These are phyloP conservation scores for Gambusia holbrooki DNA, from an alignment of 2,113 vertebrate species.

Conservation along the genomic window DNA sequence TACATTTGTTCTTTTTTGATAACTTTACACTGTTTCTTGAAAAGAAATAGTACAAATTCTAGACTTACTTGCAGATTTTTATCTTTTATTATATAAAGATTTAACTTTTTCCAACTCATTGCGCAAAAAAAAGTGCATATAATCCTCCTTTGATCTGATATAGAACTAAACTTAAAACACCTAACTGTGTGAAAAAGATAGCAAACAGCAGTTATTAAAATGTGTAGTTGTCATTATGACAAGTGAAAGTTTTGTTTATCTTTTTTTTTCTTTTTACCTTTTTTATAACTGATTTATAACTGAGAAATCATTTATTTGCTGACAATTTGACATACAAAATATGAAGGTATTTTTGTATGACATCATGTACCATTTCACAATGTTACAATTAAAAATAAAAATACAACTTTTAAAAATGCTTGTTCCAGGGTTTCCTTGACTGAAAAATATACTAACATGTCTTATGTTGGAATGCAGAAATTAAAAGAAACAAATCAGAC, in stretches of 20 bases:
- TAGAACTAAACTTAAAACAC: neutral
- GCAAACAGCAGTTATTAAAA: neutral
- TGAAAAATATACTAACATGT: neutral
- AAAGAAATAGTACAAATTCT: neutral
- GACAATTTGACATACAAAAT: slow-evolving; percentile 28
- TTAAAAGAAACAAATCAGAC: neutral
- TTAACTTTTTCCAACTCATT: neutral
- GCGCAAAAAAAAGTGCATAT: neutral
- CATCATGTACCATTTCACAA: slow-evolving; percentile 64
- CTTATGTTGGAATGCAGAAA: neutral
- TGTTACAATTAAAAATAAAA: slow-evolving; percentile 70
- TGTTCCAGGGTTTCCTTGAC: neutral
- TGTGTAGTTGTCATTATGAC: neutral
- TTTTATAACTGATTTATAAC: slow-evolving; percentile 34
- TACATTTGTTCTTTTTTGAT: neutral
- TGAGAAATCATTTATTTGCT: slow-evolving; percentile 32
- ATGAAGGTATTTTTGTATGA: slow-evolving; percentile 53
- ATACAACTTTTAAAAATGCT: slow-evolving; percentile 10
- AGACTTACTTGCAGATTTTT: slow-evolving; percentile 11
- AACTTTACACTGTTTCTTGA: neutral
- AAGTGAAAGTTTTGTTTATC: slow-evolving; percentile 1
- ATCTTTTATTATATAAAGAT: slow-evolving; percentile 2
- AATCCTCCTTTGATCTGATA: neutral
- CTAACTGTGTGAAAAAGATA: neutral
- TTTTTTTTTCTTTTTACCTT: slow-evolving; percentile 3